A percentile compares a stretch with the other conserved stretches of the same genome.
These are phyloP conservation scores for Ichneumoninae sp. DNA, from an alignment of 2,888 invertebrate genomes.

Conservation along the genomic window DNA sequence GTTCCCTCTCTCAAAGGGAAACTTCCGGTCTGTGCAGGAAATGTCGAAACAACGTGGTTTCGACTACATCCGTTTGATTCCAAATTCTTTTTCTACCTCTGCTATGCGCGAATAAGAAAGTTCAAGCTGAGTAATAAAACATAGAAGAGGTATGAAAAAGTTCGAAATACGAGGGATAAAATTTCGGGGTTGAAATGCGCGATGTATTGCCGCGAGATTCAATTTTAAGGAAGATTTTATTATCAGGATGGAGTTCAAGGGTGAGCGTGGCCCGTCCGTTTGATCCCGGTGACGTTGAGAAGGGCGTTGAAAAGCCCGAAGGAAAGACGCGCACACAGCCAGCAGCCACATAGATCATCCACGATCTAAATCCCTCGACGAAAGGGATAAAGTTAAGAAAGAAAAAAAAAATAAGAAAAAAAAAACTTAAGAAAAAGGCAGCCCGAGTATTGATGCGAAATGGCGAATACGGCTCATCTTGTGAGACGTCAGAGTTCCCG, in stretches of 20 bases:
- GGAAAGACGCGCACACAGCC: neutral
- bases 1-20: neutral
- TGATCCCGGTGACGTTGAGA: slow-evolving; percentile 71
- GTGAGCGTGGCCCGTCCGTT: slow-evolving; percentile 68
- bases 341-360: slow-evolving; percentile 26
- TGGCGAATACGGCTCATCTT: slow-evolving; percentile 96
- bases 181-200: neutral
- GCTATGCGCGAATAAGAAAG: neutral
- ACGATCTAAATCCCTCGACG: slow-evolving; percentile 7
- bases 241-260: slow-evolving; percentile 80
- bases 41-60: slow-evolving; percentile 39
- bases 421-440: slow-evolving; percentile 46
- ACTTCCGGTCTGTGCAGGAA: neutral
- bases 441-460: slow-evolving; percentile 81
- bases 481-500: slow-evolving; percentile 95
- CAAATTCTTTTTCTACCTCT: neutral
- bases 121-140: neutral
- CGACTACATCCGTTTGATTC: neutral
- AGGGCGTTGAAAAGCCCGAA: slow-evolving; percentile 27
- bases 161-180: neutral
- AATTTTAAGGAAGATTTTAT: slow-evolving; percentile 20
- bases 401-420: neutral
- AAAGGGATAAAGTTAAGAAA: slow-evolving; percentile 19
- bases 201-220: neutral
- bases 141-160: neutral